A percentile compares a stretch with the other conserved stretches of the same genome.
Conservation (phyloP, 1,140 invertebrate genomes). For the Eumaeus atala region DNA sequence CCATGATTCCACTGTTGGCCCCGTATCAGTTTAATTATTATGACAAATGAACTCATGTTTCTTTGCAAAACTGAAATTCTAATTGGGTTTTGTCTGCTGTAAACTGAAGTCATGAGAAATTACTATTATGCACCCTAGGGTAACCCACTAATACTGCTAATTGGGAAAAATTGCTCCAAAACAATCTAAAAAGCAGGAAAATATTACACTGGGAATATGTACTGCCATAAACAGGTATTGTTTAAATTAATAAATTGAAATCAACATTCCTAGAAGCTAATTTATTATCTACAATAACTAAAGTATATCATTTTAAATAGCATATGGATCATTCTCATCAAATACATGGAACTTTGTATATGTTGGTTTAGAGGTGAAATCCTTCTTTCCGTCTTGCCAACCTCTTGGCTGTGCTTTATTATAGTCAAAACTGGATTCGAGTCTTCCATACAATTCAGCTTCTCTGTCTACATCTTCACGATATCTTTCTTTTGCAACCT, state of each 20-base stretch:
- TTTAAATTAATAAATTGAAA: constrained; percentile 2
- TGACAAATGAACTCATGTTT: too few species aligned
- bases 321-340: constrained; percentile 82
- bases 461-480: constrained; percentile 83
- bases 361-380: constrained; percentile 84
- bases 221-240: too few species aligned
- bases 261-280: constrained; percentile 8
- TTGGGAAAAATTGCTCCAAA: too few species aligned
- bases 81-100: too few species aligned
- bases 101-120: too few species aligned
- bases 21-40: too few species aligned
- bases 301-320: constrained; percentile 42
- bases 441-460: constrained; percentile 82
- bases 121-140: too few species aligned
- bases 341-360: constrained; percentile 85
- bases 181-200: too few species aligned
- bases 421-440: constrained; percentile 82
- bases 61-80: too few species aligned
- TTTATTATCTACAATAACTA: constrained; percentile 27
- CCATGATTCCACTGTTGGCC: too few species aligned
- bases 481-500: constrained; percentile 81
- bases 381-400: constrained; percentile 85
- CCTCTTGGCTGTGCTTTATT: constrained; percentile 84
- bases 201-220: too few species aligned
- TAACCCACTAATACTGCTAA: too few species aligned